A percentile compares a stretch with the other conserved stretches of the same genome.
Evolutionary conservation across 2,797 vertebrate genomes (phyloP).

Genomic region (Lepus townsendii): DNA sequence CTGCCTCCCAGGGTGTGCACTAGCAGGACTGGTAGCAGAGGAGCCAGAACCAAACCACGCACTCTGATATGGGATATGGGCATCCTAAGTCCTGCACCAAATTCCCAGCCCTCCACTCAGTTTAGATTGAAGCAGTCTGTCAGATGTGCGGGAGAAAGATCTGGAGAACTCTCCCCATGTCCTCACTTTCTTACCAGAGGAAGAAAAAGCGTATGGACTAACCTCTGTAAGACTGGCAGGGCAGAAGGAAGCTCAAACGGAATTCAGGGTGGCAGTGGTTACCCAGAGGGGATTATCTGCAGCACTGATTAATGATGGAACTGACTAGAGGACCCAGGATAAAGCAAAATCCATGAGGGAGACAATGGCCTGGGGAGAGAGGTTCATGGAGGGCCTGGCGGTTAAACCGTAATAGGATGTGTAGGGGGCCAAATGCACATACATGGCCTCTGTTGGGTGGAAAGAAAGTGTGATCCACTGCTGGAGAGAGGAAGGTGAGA

Average conservation of each 20-base stretch:
- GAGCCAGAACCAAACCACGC: too few relatives aligned
- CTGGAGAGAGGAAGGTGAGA: background rate
- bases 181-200: background rate
- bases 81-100: too few relatives aligned
- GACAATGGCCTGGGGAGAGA: background rate
- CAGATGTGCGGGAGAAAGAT: background rate
- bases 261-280: background rate
- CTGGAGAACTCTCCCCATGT: background rate
- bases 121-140: background rate
- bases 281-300: background rate
- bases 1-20: too few relatives aligned
- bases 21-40: too few relatives aligned
- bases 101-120: background rate
- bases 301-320: background rate
- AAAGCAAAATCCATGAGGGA: background rate
- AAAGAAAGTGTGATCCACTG: background rate
- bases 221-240: conserved; percentile 13
- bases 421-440: background rate
- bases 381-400: background rate
- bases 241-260: conserved; percentile 14
- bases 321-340: background rate
- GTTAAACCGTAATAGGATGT: background rate
- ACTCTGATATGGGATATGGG: too few relatives aligned
- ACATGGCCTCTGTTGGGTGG: background rate
- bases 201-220: background rate